Conservation (phyloP, 2,888 invertebrate genomes). For the Isotomurus palustris region DNA sequence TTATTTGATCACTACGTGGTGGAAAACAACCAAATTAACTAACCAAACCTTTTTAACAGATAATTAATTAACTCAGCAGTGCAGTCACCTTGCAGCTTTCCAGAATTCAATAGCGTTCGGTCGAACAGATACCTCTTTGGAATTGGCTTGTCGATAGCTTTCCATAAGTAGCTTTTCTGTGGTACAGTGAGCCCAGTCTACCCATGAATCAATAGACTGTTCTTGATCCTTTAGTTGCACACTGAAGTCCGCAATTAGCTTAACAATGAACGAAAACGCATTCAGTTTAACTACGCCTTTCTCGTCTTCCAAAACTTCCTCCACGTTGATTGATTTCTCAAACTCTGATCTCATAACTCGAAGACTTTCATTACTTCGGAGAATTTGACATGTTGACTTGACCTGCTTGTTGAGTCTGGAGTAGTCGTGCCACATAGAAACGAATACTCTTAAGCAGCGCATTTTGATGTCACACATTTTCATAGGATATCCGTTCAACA, state of each 20-base stretch:
- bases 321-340: neutral
- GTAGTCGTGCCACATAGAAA: slow-evolving; percentile 24
- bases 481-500: slow-evolving; percentile 21
- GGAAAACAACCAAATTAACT: neutral
- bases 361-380: slow-evolving; percentile 19
- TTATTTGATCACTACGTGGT: slow-evolving; percentile 2
- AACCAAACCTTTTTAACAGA: neutral
- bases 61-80: neutral
- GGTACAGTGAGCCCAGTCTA: neutral
- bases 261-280: neutral
- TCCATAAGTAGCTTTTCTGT: neutral
- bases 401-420: slow-evolving; percentile 20
- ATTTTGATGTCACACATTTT: slow-evolving; percentile 14
- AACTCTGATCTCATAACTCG: slow-evolving; percentile 14
- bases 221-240: neutral
- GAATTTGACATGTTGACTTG: slow-evolving; percentile 16
- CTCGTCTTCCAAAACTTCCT: neutral
- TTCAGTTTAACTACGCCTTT: neutral
- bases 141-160: neutral
- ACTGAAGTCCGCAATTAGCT: neutral
- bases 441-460: slow-evolving; percentile 12
- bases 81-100: slow-evolving; percentile 3
- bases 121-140: neutral
- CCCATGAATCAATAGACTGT: neutral
- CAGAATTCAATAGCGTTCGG: neutral